Percentiles rank a stretch among this genome's conserved stretches.
These are phyloP conservation scores for Rhabdophis nuchalis DNA, from an alignment of 2,797 vertebrate genomes.

Conservation along the genomic window DNA sequence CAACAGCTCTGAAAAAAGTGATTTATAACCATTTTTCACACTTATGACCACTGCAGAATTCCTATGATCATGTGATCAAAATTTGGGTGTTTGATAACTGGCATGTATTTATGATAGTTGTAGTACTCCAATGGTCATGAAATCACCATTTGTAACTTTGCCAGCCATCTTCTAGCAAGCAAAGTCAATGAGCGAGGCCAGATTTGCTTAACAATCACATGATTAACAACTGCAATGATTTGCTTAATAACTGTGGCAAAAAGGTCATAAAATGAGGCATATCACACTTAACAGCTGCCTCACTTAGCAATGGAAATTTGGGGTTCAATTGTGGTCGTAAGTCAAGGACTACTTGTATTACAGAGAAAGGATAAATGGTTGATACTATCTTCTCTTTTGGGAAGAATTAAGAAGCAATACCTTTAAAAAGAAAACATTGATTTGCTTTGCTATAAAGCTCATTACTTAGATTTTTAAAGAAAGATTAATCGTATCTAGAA, in stretches of 20 bases:
- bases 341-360: not conserved
- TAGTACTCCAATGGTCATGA: not conserved
- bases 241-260: not conserved
- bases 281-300: not conserved
- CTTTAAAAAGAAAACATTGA: not conserved
- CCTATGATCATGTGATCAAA: not conserved
- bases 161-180: not conserved
- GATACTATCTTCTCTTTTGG: not conserved
- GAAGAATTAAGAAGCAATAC: not conserved
- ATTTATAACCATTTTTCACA: not conserved
- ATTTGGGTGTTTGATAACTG: not conserved
- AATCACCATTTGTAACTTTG: not conserved
- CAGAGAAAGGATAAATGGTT: not conserved
- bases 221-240: not conserved
- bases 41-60: not conserved
- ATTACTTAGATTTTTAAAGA: conserved; percentile 18
- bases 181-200: not conserved
- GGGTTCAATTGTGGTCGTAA: not conserved
- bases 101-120: not conserved
- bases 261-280: not conserved
- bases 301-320: not conserved
- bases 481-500: conserved; percentile 22
- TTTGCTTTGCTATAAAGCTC: conserved; percentile 8
- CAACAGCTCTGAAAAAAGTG: not conserved
- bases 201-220: not conserved